These are phyloP conservation scores for Rallus limicola DNA, from an alignment of 2,113 vertebrate genomes.

Conservation along the genomic window DNA sequence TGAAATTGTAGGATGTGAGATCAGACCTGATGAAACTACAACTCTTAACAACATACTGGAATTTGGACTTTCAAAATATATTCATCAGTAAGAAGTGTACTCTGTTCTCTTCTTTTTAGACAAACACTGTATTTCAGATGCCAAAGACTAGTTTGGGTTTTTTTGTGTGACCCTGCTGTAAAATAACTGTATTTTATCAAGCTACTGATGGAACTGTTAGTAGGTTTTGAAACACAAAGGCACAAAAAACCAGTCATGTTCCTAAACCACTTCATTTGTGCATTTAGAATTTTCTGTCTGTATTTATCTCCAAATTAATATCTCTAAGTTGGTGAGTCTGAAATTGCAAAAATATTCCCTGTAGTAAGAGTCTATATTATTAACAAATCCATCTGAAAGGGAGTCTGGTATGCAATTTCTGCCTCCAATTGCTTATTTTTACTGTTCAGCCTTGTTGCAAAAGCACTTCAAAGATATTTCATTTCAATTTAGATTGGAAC, in stretches of 20 bases:
- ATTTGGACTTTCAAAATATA: conserved; percentile 79
- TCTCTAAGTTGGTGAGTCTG: not conserved
- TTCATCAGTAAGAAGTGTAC: conserved; percentile 80
- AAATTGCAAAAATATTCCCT: not conserved
- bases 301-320: not conserved
- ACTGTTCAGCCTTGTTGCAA: not conserved
- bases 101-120: not conserved
- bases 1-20: conserved; percentile 78
- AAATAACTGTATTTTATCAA: not conserved
- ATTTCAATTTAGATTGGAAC: conserved; percentile 82
- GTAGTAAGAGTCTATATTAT: not conserved
- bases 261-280: not conserved
- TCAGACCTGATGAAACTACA: conserved; percentile 78
- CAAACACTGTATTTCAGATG: not conserved
- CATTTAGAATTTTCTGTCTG: not conserved
- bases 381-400: not conserved
- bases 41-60: conserved; percentile 85
- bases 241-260: not conserved
- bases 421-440: not conserved
- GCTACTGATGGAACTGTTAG: not conserved
- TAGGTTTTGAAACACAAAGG: not conserved
- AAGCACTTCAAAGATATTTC: not conserved
- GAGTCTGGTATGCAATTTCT: not conserved
- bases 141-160: not conserved
- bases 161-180: not conserved